These are phyloP conservation scores for Gonatopus flavifemur DNA, from an alignment of 1,140 invertebrate genomes.

Conservation along the genomic window DNA sequence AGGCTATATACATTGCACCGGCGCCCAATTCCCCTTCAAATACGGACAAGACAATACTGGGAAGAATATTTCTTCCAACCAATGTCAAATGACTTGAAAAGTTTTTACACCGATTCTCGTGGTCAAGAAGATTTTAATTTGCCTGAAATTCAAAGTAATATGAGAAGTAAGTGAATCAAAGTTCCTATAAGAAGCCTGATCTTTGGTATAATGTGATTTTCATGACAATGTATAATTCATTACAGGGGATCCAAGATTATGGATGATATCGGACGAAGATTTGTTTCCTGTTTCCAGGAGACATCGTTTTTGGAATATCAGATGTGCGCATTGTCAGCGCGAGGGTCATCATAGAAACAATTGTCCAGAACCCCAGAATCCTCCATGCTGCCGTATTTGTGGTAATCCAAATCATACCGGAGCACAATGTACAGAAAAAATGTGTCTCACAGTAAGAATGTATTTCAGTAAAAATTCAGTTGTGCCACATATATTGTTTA, in stretches of 20 bases:
- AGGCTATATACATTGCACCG: no score
- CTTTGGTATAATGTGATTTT: no score
- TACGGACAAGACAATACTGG: conserved; percentile 5
- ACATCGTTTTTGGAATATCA: conserved; percentile 42
- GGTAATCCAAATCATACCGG: conserved; percentile 64
- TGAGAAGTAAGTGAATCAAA: conserved; percentile 59
- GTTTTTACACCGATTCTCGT: conserved; percentile 66
- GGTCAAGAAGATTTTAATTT: conserved; percentile 63
- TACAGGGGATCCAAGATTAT: conserved; percentile 52
- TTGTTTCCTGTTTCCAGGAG: conserved; percentile 21
- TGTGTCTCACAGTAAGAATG: conserved; percentile 66
- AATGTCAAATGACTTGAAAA: conserved; percentile 58
- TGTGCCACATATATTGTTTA: no score
- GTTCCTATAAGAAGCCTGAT: no score
- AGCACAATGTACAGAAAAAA: conserved; percentile 64
- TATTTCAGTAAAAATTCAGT: conserved; percentile 12
- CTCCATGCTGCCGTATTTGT: conserved; percentile 64
- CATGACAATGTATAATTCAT: no score
- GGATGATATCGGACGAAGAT: conserved; percentile 54
- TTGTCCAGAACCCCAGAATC: conserved; percentile 46
- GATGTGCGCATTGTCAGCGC: conserved; percentile 63
- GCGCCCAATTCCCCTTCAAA: no score
- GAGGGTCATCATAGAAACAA: conserved; percentile 57
- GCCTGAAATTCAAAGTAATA: conserved; percentile 55
- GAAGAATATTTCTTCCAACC: conserved; percentile 37